Conservation (phyloP, 2,888 invertebrate genomes). For the Zhuqinia jingwanae region DNA sequence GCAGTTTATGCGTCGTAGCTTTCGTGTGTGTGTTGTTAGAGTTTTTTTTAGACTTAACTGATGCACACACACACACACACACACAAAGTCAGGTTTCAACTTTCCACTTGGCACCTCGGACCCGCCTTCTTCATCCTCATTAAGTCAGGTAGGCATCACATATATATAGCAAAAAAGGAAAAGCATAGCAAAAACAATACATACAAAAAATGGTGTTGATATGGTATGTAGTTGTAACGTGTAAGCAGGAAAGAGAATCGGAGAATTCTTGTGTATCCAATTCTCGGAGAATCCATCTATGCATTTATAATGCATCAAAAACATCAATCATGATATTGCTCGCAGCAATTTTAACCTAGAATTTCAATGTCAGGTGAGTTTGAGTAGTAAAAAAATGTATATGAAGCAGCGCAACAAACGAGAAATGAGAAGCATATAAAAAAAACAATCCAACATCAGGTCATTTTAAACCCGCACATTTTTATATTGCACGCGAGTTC, state of each 20-base stretch:
- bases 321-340: slow-evolving; percentile 67
- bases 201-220: background rate
- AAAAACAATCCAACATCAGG: slow-evolving; percentile 37
- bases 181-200: slow-evolving; percentile 11
- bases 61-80: slow-evolving; percentile 48
- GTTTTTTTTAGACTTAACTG: slow-evolving; percentile 13
- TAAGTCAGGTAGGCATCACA: slow-evolving; percentile 43
- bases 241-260: slow-evolving; percentile 38
- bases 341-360: slow-evolving; percentile 54
- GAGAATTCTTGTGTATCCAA: slow-evolving; percentile 47
- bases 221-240: background rate
- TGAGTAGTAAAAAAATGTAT: too few relatives aligned
- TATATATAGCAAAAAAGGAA: background rate
- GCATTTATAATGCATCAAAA: slow-evolving; percentile 38
- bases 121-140: slow-evolving; percentile 73
- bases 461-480: slow-evolving; percentile 54
- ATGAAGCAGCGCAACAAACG: background rate
- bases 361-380: slow-evolving; percentile 68
- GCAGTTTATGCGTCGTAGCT: slow-evolving; percentile 22
- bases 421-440: background rate
- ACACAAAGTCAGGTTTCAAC: slow-evolving; percentile 69
- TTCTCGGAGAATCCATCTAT: too few relatives aligned
- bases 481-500: slow-evolving; percentile 58
- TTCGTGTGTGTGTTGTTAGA: slow-evolving; percentile 25
- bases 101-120: slow-evolving; percentile 71